phyloP scores from a whole-genome alignment of 2,888 invertebrate genomes.

The Tetanocera ferruginea region DNA sequence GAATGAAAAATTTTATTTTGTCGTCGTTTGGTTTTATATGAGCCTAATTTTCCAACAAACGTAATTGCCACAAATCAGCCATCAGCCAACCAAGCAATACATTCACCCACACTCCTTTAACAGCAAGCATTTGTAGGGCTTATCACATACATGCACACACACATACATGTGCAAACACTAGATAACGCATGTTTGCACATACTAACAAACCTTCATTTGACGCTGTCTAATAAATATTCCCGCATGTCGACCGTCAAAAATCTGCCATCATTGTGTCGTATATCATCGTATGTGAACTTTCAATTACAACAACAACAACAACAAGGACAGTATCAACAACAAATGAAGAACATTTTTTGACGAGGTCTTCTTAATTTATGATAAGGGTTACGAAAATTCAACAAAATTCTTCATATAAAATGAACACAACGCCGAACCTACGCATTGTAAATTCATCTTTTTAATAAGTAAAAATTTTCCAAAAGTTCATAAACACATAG shows the following conservation, averaged over 20 bases:
- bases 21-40: not conserved
- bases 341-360: conserved; percentile 57
- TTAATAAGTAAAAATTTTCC: too few relatives aligned
- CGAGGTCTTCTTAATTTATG: conserved; percentile 64
- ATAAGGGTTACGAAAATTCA: conserved; percentile 59
- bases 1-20: not conserved
- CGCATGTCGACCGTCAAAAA: conserved; percentile 27
- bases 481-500: too few relatives aligned
- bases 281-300: conserved; percentile 26
- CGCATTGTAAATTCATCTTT: conserved; percentile 34
- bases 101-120: not conserved
- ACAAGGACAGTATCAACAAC: not conserved
- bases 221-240: conserved; percentile 15
- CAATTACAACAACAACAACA: conserved; percentile 18
- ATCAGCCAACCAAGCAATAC: conserved; percentile 1
- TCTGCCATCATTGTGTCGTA: conserved; percentile 24
- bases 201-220: not conserved
- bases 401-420: conserved; percentile 30
- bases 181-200: not conserved
- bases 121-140: not conserved
- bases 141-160: not conserved
- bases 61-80: conserved; percentile 35
- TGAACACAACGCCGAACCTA: conserved; percentile 45
- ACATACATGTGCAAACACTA: not conserved
- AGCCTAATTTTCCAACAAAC: conserved; percentile 23